Evolutionary conservation across 2,113 vertebrate genomes (phyloP), one percentile per base, ranked within the genome.

Genomic region (Callipepla squamata): DNA sequence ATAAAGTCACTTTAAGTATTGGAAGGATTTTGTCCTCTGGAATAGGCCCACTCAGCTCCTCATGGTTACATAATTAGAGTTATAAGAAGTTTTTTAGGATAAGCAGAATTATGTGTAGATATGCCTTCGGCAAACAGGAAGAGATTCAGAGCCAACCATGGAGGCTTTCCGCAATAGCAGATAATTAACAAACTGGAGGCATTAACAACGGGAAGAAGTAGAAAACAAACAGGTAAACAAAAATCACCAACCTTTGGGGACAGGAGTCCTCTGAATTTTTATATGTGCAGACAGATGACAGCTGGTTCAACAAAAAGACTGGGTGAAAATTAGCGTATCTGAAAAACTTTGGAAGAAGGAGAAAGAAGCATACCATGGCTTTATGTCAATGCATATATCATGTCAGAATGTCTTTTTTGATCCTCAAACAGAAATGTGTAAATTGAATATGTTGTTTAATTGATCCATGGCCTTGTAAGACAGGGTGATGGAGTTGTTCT

Each of bases 131-230:
- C 89, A 93, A 95, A 72, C 19, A 65, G 44, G 65, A 50, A n/a
- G 83, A 91, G 73, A 90, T 92, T 92, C 96, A 85, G 47, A 95
- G 28, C 42, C 66, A 91, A 58, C 42, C 47, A 68, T 45, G 38
- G 44, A 86, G 83, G 44, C 40, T 90, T 92, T 90, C 66, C 68
- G 40, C 89, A 93, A 85, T 45, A 57, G 79, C 57, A 83, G 82
- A 67, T 91, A 94, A 91, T 94, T 95, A 94, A 92, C 51, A 90
- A 90, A 94, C 47, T 75, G 44, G 26, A 88, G 73, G 85, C 0
- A 0, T 86, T 84, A 90, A 26, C 53, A 90, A 77, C 51, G 9
- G 22, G 32, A 94, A 87, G 75, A 94, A 84, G 57, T 65, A 86
- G 32, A 94, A 90, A 86, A 89, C 78, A 70, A 72, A 62, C 34